These are phyloP conservation scores for Aphaenogaster floridana DNA, from an alignment of 1,140 invertebrate genomes.

Conservation along the genomic window DNA sequence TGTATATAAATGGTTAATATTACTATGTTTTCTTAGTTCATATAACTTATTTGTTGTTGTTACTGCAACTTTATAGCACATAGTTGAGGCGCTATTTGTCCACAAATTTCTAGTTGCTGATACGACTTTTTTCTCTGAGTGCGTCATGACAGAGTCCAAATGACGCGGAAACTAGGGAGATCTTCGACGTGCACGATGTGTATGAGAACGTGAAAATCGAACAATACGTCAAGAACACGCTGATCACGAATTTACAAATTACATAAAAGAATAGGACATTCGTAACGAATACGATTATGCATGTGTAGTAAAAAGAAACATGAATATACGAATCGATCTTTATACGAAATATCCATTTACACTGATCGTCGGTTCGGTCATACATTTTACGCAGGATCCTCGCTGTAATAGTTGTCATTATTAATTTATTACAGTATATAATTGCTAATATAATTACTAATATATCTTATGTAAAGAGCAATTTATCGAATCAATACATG, in stretches of 20 bases:
- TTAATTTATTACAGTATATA: constrained; percentile 17
- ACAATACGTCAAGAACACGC: background rate
- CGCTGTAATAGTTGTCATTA: constrained; percentile 15
- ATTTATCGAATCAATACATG: constrained; percentile 34
- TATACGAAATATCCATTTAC: background rate
- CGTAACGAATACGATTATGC: background rate
- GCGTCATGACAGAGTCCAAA: too few species aligned
- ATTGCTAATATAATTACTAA: background rate
- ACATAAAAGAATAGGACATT: background rate
- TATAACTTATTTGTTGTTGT: too few species aligned
- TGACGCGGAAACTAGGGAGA: too few species aligned
- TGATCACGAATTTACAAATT: background rate
- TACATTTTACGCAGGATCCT: background rate
- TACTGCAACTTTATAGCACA: too few species aligned
- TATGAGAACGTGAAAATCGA: background rate
- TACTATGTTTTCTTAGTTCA: too few species aligned
- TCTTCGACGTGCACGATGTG: too few species aligned
- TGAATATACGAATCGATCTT: background rate
- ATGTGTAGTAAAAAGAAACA: background rate
- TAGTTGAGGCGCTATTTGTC: too few species aligned
- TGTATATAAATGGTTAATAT: too few species aligned
- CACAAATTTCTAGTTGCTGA: too few species aligned
- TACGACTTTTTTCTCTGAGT: too few species aligned
- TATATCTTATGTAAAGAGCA: constrained; percentile 2
- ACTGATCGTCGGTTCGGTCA: background rate